phyloP scores from a whole-genome alignment of 2,888 invertebrate species.

The Cataglyphis albicans region DNA sequence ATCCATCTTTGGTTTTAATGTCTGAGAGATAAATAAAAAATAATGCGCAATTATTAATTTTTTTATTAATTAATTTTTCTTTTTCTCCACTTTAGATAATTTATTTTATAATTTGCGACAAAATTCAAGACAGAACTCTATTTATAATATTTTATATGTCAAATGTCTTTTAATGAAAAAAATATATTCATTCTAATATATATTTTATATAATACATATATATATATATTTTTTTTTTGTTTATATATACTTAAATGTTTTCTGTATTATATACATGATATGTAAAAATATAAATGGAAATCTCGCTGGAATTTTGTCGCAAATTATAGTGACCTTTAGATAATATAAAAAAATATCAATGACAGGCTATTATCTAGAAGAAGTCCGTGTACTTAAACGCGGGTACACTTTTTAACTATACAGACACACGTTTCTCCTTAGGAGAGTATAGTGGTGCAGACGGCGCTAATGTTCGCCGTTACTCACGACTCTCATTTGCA shows the following conservation, averaged over 20 bases:
- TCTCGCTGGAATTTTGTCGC: neutral
- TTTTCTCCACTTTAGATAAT: slow-evolving; percentile 23
- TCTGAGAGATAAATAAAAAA: neutral
- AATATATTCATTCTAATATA: no score
- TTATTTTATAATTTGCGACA: neutral
- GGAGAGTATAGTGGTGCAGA: slow-evolving; percentile 68
- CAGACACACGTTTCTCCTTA: slow-evolving; percentile 52
- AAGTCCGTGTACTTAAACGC: slow-evolving; percentile 74
- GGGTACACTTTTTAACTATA: slow-evolving; percentile 52
- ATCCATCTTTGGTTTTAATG: neutral
- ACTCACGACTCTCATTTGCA: slow-evolving; percentile 85
- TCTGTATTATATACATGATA: neutral
- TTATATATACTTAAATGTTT: no score
- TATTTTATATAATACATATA: no score
- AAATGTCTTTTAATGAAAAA: neutral
- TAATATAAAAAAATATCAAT: slow-evolving; percentile 76
- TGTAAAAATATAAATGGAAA: neutral
- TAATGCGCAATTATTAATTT: neutral
- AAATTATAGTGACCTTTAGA: slow-evolving; percentile 20
- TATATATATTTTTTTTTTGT: no score
- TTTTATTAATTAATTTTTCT: slow-evolving; percentile 16
- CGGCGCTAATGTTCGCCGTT: slow-evolving; percentile 84
- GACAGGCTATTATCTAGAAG: slow-evolving; percentile 77
- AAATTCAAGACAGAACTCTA: neutral
- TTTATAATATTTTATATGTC: neutral